Percentiles rank a stretch among this genome's conserved stretches.
Evolutionary conservation across 1,140 invertebrate species (phyloP).

Genomic region (Drosophila athabasca): DNA sequence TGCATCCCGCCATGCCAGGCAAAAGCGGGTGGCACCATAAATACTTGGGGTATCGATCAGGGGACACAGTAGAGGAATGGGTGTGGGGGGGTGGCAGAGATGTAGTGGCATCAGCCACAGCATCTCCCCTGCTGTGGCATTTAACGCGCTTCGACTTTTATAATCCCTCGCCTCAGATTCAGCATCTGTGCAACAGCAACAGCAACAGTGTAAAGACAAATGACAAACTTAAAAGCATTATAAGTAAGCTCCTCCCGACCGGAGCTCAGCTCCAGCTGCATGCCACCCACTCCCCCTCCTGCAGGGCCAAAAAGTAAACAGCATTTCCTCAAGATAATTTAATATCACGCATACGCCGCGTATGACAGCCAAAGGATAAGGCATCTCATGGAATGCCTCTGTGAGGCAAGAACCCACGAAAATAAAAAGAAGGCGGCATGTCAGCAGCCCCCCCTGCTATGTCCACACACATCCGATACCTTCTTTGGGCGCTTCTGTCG

Average conservation of each 20-base stretch:
- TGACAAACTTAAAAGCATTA: constrained; percentile 80
- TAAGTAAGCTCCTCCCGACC: constrained; percentile 61
- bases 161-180: constrained; percentile 57
- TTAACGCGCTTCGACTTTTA: constrained; percentile 79
- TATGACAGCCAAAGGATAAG: constrained; percentile 11
- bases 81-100: neutral
- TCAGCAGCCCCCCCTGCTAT: neutral
- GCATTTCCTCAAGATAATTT: constrained; percentile 75
- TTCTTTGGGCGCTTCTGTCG: constrained; percentile 43
- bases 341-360: constrained; percentile 77
- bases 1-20: constrained; percentile 44
- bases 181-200: too few relatives aligned
- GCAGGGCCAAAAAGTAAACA: constrained; percentile 61
- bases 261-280: constrained; percentile 46
- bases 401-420: constrained; percentile 17
- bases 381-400: constrained; percentile 1
- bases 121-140: constrained; percentile 33
- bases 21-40: neutral
- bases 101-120: constrained; percentile 8
- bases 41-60: constrained; percentile 42
- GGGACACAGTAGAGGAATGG: constrained; percentile 1
- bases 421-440: constrained; percentile 6
- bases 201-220: constrained; percentile 70
- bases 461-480: constrained; percentile 10
- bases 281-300: constrained; percentile 21